Percentiles rank a stretch among this genome's conserved stretches.
phyloP scores from a whole-genome alignment of 2,888 invertebrate species.

The Nowickia ferox region DNA sequence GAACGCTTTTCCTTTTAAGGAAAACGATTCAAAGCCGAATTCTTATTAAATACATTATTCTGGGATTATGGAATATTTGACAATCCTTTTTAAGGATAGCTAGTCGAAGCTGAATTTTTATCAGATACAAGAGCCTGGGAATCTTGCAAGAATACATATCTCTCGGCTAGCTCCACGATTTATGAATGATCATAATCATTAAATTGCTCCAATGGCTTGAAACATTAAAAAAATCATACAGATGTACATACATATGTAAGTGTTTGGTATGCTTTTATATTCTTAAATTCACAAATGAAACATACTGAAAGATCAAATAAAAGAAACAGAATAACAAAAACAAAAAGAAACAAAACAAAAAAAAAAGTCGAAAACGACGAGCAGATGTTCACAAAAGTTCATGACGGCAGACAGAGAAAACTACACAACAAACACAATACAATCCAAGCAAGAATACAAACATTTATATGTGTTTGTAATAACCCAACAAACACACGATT shows the following conservation, averaged over 20 bases:
- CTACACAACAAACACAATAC: constrained; percentile 36
- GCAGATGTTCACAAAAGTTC: constrained; percentile 82
- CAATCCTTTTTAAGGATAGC: too few relatives aligned
- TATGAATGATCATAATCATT: too few relatives aligned
- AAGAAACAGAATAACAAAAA: constrained; percentile 72
- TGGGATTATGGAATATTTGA: too few relatives aligned
- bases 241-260: constrained; percentile 10
- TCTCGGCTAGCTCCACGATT: too few relatives aligned
- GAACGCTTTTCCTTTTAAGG: too few relatives aligned
- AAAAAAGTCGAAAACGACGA: constrained; percentile 76
- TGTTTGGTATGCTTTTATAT: neutral
- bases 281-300: constrained; percentile 11
- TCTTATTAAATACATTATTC: too few relatives aligned
- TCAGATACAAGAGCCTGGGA: too few relatives aligned
- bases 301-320: constrained; percentile 63
- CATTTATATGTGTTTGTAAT: constrained; percentile 1
- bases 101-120: too few relatives aligned
- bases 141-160: too few relatives aligned
- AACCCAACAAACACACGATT: neutral
- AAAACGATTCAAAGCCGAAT: too few relatives aligned
- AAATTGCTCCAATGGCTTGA: neutral
- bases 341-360: constrained; percentile 74
- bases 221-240: neutral
- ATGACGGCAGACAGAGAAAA: constrained; percentile 55
- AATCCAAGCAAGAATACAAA: constrained; percentile 42